A percentile compares a stretch with the other conserved stretches of the same genome.
Evolutionary conservation across 2,888 invertebrate species (phyloP).

Genomic region (Falcaria lacertinaria): DNA sequence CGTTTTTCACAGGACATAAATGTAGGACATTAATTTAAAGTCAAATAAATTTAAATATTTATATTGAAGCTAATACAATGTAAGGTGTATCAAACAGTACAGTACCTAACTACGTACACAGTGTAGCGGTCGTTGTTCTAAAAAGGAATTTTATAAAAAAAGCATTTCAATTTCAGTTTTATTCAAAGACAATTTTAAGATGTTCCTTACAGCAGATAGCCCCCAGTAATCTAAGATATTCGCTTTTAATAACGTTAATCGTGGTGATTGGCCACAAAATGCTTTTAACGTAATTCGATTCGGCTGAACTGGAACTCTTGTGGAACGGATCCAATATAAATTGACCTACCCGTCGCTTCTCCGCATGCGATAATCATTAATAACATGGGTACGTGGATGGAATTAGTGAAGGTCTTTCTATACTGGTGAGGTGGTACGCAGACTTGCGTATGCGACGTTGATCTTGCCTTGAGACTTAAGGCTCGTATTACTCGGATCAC

Average conservation of each 20-base stretch:
- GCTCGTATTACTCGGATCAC: conserved; percentile 75
- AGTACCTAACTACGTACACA: too few relatives aligned
- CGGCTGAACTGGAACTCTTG: conserved; percentile 63
- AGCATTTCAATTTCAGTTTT: background rate
- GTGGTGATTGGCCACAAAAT: conserved; percentile 72
- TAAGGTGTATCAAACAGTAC: too few relatives aligned
- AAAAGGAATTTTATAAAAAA: too few relatives aligned
- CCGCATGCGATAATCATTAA: conserved; percentile 26
- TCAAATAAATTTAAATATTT: too few relatives aligned
- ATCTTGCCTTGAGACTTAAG: conserved; percentile 69
- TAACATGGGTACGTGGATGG: conserved; percentile 31
- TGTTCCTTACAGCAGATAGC: conserved; percentile 37
- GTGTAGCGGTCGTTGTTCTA: too few relatives aligned
- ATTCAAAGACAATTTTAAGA: conserved; percentile 10
- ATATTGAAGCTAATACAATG: too few relatives aligned
- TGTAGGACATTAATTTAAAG: too few relatives aligned
- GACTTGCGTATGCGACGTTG: conserved; percentile 52
- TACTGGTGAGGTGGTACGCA: conserved; percentile 44
- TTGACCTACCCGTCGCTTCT: conserved; percentile 42
- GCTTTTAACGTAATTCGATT: conserved; percentile 74
- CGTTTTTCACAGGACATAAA: too few relatives aligned
- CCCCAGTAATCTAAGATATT: conserved; percentile 58
- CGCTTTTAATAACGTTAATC: conserved; percentile 68
- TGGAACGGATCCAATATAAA: conserved; percentile 54
- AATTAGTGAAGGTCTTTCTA: conserved; percentile 46